Percentiles rank a stretch among this genome's conserved stretches.
Conservation (phyloP, 2,797 vertebrate species). For the Crenuchus spilurus region DNA sequence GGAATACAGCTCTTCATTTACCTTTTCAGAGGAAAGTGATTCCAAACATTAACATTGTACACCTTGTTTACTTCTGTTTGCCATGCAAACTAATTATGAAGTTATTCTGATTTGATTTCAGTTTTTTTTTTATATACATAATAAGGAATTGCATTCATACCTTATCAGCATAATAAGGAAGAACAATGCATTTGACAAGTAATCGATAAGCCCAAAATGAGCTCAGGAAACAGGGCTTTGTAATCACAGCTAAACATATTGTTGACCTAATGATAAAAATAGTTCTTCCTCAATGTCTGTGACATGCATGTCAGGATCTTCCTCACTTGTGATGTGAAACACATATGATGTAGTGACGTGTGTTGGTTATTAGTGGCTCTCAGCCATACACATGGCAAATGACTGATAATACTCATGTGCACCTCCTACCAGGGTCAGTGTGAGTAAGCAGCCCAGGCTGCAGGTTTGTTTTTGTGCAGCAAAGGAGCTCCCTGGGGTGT, state of each 20-base stretch:
- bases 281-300: slow-evolving; percentile 13
- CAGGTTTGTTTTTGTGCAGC: slow-evolving; percentile 74
- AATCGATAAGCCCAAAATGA: neutral
- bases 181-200: neutral
- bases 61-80: slow-evolving; percentile 37
- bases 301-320: slow-evolving; percentile 36
- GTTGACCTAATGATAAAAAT: slow-evolving; percentile 28
- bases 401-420: slow-evolving; percentile 31
- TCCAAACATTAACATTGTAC: slow-evolving; percentile 67
- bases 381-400: slow-evolving; percentile 20
- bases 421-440: slow-evolving; percentile 40
- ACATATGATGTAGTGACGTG: slow-evolving; percentile 27
- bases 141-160: slow-evolving; percentile 3
- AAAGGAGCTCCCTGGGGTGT: slow-evolving; percentile 73
- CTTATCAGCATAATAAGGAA: slow-evolving; percentile 1
- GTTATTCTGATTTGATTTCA: slow-evolving; percentile 30
- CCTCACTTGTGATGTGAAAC: slow-evolving; percentile 38
- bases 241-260: slow-evolving; percentile 14
- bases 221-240: neutral
- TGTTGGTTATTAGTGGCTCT: slow-evolving; percentile 23
- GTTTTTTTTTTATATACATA: too few species aligned
- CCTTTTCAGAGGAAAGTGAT: slow-evolving; percentile 64
- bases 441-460: slow-evolving; percentile 58
- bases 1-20: slow-evolving; percentile 74
- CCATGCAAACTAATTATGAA: slow-evolving; percentile 42